Conservation (phyloP, 1,140 invertebrate species). For the Bombyx mandarina region DNA sequence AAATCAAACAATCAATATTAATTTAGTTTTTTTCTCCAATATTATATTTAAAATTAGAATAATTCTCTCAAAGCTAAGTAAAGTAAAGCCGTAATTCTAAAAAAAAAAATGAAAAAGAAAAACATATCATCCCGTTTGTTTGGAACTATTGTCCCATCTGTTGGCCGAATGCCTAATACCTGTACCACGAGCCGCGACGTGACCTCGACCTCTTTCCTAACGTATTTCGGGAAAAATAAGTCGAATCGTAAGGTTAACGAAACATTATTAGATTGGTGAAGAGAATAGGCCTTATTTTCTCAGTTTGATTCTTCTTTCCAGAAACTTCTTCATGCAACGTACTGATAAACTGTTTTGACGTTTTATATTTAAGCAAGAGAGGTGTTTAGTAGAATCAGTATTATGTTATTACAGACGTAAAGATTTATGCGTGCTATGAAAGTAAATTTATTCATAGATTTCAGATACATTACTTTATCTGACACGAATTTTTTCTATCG, state of each 20-base stretch:
- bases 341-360: neutral
- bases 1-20: too few relatives aligned
- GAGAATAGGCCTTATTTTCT: constrained; percentile 1
- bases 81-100: neutral
- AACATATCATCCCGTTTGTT: constrained; percentile 9
- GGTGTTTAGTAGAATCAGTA: too few relatives aligned
- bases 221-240: constrained; percentile 17
- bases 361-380: neutral
- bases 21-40: too few relatives aligned
- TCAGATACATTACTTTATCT: constrained; percentile 10
- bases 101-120: constrained; percentile 5
- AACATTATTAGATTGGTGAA: constrained; percentile 10
- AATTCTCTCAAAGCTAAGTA: too few relatives aligned
- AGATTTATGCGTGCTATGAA: neutral
- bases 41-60: too few relatives aligned
- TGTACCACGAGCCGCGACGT: constrained; percentile 8
- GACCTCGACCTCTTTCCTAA: constrained; percentile 16
- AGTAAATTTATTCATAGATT: constrained; percentile 8
- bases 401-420: neutral
- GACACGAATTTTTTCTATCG: constrained; percentile 10
- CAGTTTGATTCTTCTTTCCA: neutral
- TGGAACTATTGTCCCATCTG: constrained; percentile 43
- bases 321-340: neutral
- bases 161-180: constrained; percentile 51
- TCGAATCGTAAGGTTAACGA: constrained; percentile 7